Conservation (phyloP, 2,888 invertebrate species). For the Gerris lacustris region DNA sequence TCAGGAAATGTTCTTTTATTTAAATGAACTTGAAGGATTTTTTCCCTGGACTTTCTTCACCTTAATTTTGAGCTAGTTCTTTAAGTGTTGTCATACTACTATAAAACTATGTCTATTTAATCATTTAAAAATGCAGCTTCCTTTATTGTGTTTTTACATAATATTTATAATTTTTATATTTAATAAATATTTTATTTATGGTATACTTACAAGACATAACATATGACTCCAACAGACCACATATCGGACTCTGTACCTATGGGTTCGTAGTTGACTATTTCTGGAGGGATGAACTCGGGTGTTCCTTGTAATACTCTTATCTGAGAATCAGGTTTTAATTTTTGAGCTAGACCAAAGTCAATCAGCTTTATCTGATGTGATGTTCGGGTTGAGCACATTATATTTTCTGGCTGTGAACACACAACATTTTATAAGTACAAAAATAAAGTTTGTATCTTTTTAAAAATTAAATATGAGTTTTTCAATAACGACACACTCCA, state of each 20-base stretch:
- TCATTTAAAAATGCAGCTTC: no score
- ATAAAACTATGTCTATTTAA: no score
- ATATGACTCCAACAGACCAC: constrained; percentile 92
- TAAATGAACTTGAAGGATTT: no score
- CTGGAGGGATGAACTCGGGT: constrained; percentile 85
- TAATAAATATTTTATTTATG: no score
- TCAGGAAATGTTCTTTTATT: no score
- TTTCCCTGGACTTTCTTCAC: no score
- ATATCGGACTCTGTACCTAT: constrained; percentile 77
- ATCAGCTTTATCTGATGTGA: constrained; percentile 83
- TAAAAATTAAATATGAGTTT: not conserved
- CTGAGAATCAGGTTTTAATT: constrained; percentile 52
- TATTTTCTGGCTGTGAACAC: constrained; percentile 68
- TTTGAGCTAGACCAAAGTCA: constrained; percentile 82
- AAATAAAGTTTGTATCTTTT: not conserved
- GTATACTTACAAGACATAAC: constrained; percentile 73
- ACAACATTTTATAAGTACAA: constrained; percentile 9
- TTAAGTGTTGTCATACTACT: no score
- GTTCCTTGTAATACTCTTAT: constrained; percentile 73
- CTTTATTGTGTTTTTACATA: no score
- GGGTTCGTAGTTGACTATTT: constrained; percentile 80
- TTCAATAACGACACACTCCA: not conserved
- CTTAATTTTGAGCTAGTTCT: no score
- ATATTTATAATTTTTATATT: no score
- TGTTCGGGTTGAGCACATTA: constrained; percentile 74